A percentile compares a stretch with the other conserved stretches of the same genome.
Evolutionary conservation across 35 echinoderm and acorn worm species (phyloP).

Genomic region (Anneissia japonica): DNA sequence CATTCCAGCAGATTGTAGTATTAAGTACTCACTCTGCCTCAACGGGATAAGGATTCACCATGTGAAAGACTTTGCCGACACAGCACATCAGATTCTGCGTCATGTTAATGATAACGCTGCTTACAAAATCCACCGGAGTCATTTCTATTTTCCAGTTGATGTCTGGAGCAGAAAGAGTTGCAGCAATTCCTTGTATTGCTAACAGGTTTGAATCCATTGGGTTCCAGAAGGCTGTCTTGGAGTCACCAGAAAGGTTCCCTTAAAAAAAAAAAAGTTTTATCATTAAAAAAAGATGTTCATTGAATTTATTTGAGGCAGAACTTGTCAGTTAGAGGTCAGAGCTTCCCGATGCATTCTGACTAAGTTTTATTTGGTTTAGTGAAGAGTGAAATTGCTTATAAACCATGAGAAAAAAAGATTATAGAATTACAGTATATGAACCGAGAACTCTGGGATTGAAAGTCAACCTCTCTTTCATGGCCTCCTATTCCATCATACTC

Average conservation of each 20-base stretch:
- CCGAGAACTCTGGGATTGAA: too few species aligned
- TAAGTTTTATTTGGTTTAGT: too few species aligned
- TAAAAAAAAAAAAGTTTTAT: not conserved
- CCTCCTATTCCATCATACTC: too few species aligned
- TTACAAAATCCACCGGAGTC: conserved; percentile 48
- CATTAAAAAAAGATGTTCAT: too few species aligned
- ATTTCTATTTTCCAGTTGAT: conserved; percentile 45
- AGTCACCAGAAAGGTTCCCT: conserved; percentile 57
- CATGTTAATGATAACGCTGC: conserved; percentile 30
- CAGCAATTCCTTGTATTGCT: conserved; percentile 19
- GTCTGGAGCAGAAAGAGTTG: conserved; percentile 19
- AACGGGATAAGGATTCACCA: conserved; percentile 27
- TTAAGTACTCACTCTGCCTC: not conserved
- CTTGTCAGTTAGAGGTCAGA: too few species aligned
- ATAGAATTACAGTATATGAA: too few species aligned
- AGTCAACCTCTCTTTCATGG: too few species aligned
- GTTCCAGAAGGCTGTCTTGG: conserved; percentile 20
- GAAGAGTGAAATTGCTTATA: too few species aligned
- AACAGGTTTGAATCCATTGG: conserved; percentile 42
- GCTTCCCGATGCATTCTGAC: too few species aligned
- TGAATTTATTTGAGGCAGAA: too few species aligned
- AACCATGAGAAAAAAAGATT: too few species aligned
- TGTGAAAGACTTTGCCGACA: conserved; percentile 41
- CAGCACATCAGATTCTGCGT: conserved; percentile 42
- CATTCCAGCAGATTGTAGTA: too few species aligned